Base-by-base conservation (phyloP, 2,797 vertebrate genomes). In the Girardinus metallicus region DNA sequence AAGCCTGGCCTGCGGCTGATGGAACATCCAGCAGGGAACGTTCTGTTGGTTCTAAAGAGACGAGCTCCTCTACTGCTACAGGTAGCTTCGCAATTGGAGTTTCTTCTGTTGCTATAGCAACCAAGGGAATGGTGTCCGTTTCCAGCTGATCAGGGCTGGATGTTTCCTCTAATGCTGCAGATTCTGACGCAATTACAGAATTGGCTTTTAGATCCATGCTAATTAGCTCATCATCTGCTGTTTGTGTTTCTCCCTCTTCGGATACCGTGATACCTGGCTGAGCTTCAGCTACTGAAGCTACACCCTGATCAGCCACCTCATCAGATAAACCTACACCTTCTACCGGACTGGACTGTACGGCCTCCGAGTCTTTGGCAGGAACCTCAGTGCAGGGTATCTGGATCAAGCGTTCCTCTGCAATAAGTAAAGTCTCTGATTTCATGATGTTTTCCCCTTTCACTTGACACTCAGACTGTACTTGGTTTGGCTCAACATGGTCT, bases 31-130 rank as follows among this genome's bases (percentile, higher is more conserved):
- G 8, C 10, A 8, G 43, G 21, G 75, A 36, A 53, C n/a, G 60
- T 51, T 81, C 71, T 47, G 80, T 29, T 6, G 74, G 81, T 31
- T 90, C 85, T 29, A 90, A 87, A 74, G 78, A 85, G 57, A 93
- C 85, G 16, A 91, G 85, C 81, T 93, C 81, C 71, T 93, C 89
- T n/a, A 75, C 77, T 8, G 75, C 21, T 12, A 13, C 44, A 5
- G 62, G 31, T 36, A 71, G 55, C 3, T 71, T 51, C 1, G 16
- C 6, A 4, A 71, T 60, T 29, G 10, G 7, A 31, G 34, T 39
- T 12, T 80, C 85, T 15, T 80, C 60, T 60, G 73, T 73, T 78
- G 55, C 76, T 66, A 39, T 6, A 3, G 76, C 77, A 39, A 41
- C 31, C n/a, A 62, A 26, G 21, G 64, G 1, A 68, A 41, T 41